These are phyloP conservation scores for Meliscaeva auricollis DNA, from an alignment of 2,888 invertebrate genomes.

Conservation along the genomic window DNA sequence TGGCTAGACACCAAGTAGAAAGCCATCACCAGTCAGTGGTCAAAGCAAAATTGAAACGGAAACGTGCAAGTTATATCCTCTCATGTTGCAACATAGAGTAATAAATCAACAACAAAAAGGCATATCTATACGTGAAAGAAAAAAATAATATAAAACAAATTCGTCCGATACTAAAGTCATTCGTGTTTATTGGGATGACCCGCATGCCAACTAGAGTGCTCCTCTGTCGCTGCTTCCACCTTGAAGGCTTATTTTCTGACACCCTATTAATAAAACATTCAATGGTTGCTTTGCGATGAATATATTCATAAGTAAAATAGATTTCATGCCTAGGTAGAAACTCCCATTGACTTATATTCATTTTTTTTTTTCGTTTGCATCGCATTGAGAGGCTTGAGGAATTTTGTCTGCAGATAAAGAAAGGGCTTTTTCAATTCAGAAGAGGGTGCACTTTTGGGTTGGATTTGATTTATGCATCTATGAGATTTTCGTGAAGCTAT, in stretches of 20 bases:
- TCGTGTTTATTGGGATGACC: constrained; percentile 58
- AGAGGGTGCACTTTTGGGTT: constrained; percentile 55
- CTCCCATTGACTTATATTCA: constrained; percentile 9
- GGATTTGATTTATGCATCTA: constrained; percentile 70
- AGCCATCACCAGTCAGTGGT: constrained; percentile 28
- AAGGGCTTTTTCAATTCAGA: not conserved
- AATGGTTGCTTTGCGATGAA: constrained; percentile 42
- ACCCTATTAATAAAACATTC: constrained; percentile 74
- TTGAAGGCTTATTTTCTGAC: constrained; percentile 40
- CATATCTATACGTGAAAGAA: not conserved
- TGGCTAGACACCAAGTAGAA: constrained; percentile 55
- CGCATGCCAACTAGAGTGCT: constrained; percentile 23
- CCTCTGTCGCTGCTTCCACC: not conserved
- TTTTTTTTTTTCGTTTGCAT: not conserved
- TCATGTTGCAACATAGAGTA: constrained; percentile 62
- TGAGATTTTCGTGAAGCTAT: constrained; percentile 35
- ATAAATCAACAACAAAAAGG: constrained; percentile 56
- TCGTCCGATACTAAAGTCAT: constrained; percentile 56
- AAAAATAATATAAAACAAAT: constrained; percentile 46
- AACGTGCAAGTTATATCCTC: constrained; percentile 56
- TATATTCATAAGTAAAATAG: constrained; percentile 62
- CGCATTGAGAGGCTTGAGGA: not conserved
- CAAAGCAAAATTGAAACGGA: constrained; percentile 62
- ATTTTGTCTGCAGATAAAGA: constrained; percentile 6
- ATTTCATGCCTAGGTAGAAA: constrained; percentile 48